These are phyloP conservation scores for Pseudorectes ferrugineus DNA, from an alignment of 2,113 vertebrate species.

Conservation along the genomic window DNA sequence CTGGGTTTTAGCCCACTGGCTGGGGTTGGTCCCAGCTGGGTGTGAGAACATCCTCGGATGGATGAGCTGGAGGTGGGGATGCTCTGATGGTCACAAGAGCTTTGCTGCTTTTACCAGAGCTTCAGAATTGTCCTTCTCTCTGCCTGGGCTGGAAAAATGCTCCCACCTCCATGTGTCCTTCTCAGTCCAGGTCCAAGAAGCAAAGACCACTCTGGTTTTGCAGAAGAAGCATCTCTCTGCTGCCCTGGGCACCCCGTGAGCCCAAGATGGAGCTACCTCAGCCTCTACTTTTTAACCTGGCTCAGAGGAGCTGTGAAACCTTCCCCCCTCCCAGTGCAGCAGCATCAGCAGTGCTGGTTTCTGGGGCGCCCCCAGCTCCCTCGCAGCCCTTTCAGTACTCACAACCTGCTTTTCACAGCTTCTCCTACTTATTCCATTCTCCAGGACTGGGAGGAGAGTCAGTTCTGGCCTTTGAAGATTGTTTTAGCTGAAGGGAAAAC, in stretches of 20 bases:
- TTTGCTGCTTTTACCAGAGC: neutral
- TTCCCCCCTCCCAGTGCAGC: neutral
- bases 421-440: neutral
- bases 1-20: fast-evolving
- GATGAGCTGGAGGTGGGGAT: neutral
- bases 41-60: neutral
- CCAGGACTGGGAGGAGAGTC: neutral
- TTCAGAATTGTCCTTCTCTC: neutral
- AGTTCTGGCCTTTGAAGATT: neutral
- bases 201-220: neutral
- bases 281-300: neutral
- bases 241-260: neutral
- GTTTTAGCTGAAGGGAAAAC: neutral
- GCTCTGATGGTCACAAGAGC: neutral
- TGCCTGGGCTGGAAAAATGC: neutral
- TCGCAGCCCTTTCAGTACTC: neutral
- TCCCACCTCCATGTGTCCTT: neutral
- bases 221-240: neutral
- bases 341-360: neutral
- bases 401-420: neutral
- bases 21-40: neutral
- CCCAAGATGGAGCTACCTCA: neutral
- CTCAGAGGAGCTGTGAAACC: neutral
- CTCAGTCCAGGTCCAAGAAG: neutral
- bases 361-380: neutral